Percentiles rank a stretch among this genome's conserved stretches.
Evolutionary conservation across 2,113 vertebrate species (phyloP).

Genomic region (Paramisgurnus dabryanus): DNA sequence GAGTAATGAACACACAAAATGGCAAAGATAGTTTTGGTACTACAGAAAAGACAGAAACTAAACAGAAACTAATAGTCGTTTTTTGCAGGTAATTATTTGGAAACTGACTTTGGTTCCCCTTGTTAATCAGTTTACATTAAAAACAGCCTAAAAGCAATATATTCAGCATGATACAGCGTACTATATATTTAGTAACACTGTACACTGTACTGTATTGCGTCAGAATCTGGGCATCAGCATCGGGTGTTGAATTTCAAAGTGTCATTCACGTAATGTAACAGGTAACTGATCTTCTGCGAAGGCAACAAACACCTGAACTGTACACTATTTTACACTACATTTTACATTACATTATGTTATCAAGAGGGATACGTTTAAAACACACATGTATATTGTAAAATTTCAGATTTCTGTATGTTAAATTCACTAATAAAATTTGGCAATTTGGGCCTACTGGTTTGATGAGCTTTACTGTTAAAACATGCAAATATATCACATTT

Average conservation of each 20-base stretch:
- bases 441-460: too few relatives aligned
- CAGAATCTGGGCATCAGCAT: slow-evolving; percentile 28
- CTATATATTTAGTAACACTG: not conserved
- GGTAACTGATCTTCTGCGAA: slow-evolving; percentile 31
- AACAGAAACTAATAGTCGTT: not conserved
- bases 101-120: not conserved
- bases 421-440: not conserved
- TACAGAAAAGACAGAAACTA: not conserved
- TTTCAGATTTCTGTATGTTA: not conserved
- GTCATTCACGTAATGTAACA: slow-evolving; percentile 8
- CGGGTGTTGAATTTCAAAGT: slow-evolving; percentile 43
- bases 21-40: not conserved
- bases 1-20: not conserved
- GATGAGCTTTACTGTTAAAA: too few relatives aligned
- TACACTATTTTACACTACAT: not conserved
- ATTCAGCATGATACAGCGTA: not conserved
- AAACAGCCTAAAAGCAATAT: not conserved
- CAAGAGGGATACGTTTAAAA: not conserved
- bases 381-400: too few relatives aligned
- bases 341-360: not conserved
- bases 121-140: not conserved
- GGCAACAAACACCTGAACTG: not conserved
- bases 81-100: not conserved
- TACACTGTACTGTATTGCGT: slow-evolving; percentile 43
- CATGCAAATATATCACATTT: too few relatives aligned